Evolutionary conservation across 2,113 vertebrate genomes (phyloP).

Genomic region (Cromileptes altivelis): DNA sequence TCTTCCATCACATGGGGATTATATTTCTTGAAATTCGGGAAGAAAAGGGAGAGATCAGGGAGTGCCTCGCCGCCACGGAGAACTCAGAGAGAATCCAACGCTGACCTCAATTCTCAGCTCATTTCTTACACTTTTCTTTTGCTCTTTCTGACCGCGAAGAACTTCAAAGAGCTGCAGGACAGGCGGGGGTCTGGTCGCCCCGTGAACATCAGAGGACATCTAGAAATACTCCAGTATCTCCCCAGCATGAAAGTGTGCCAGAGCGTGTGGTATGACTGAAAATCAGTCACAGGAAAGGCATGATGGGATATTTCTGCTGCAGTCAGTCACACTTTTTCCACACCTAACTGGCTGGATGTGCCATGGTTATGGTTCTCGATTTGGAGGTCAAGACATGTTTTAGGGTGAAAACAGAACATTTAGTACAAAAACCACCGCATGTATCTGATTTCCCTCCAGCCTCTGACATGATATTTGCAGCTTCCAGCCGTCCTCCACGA

Average conservation of each 20-base stretch:
- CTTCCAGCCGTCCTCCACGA: not conserved
- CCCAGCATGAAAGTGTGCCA: slow-evolving; percentile 28
- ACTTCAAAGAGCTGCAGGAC: slow-evolving; percentile 66
- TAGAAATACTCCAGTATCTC: slow-evolving; percentile 41
- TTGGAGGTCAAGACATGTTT: slow-evolving; percentile 10
- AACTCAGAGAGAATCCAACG: slow-evolving; percentile 38
- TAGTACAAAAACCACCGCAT: not conserved
- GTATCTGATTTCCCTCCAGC: not conserved
- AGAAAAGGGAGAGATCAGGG: slow-evolving; percentile 32
- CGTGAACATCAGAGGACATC: slow-evolving; percentile 61
- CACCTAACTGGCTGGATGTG: slow-evolving; percentile 19
- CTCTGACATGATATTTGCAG: not conserved
- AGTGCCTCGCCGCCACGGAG: not conserved
- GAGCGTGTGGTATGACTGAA: slow-evolving; percentile 3
- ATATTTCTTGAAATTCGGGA: slow-evolving; percentile 58
- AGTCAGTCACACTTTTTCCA: slow-evolving; percentile 45
- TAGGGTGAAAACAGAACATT: not conserved
- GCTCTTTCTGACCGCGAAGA: slow-evolving; percentile 18
- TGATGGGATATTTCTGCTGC: slow-evolving; percentile 54
- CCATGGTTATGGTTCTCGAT: not conserved
- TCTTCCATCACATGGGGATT: slow-evolving; percentile 37
- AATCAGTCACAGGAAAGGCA: slow-evolving; percentile 38
- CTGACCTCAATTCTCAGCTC: slow-evolving; percentile 69
- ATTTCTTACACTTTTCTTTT: slow-evolving; percentile 21
- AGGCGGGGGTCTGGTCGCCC: slow-evolving; percentile 40